These are phyloP conservation scores for Yoshiicerus persimilis DNA, from an alignment of 1,140 invertebrate genomes.

Conservation along the genomic window DNA sequence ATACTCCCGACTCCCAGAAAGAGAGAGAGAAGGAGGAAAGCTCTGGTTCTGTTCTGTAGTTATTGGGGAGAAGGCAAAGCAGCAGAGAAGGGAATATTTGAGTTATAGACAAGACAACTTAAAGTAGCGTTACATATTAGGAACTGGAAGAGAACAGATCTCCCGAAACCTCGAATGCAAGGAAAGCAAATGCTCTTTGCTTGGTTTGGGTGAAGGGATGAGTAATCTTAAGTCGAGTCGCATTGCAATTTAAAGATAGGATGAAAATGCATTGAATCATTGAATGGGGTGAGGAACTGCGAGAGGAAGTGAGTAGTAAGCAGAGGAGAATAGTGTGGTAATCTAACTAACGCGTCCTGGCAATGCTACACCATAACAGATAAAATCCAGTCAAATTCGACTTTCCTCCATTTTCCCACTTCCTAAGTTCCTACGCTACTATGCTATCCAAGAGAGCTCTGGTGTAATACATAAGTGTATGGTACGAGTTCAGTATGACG, in stretches of 20 bases:
- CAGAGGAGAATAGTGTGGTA: neutral
- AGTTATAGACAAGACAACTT: neutral
- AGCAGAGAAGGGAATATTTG: too few species aligned
- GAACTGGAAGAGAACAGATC: too few species aligned
- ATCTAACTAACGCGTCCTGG: neutral
- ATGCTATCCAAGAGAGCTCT: neutral
- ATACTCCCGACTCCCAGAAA: neutral
- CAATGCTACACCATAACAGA: neutral
- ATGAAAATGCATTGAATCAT: slow-evolving; percentile 7
- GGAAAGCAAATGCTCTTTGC: neutral
- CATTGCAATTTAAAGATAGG: slow-evolving; percentile 17
- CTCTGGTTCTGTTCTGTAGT: neutral
- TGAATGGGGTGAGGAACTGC: neutral
- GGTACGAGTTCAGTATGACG: neutral
- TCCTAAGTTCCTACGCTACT: neutral
- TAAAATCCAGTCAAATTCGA: neutral
- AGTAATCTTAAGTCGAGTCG: slow-evolving; percentile 15
- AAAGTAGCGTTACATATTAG: neutral
- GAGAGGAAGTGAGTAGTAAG: neutral
- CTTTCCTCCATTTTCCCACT: too few species aligned
- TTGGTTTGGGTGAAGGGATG: slow-evolving; percentile 10
- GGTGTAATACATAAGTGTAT: neutral
- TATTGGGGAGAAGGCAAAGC: neutral
- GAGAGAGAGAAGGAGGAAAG: neutral
- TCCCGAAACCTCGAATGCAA: neutral